These are phyloP conservation scores for Dastarcus helophoroides DNA, from an alignment of 2,888 invertebrate genomes.

Conservation along the genomic window DNA sequence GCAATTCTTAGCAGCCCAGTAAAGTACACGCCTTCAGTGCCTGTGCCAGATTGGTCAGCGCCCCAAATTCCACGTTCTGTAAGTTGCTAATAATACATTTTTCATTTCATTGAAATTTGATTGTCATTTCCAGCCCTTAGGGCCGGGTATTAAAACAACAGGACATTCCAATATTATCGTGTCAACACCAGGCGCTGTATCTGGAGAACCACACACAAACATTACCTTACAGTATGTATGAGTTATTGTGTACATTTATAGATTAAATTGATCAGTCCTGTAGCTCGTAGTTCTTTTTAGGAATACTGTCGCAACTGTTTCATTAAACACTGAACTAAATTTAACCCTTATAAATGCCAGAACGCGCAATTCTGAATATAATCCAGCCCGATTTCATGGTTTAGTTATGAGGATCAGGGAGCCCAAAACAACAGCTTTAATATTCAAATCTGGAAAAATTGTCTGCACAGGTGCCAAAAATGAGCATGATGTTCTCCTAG, in stretches of 20 bases:
- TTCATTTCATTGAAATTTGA: neutral
- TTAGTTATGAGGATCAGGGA: conserved; percentile 73
- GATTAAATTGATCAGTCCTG: conserved; percentile 1
- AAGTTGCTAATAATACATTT: neutral
- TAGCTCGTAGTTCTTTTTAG: conserved; percentile 34
- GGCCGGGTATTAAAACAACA: conserved; percentile 2
- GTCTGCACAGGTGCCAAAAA: conserved; percentile 72
- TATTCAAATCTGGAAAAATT: conserved; percentile 72
- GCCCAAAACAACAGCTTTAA: conserved; percentile 62
- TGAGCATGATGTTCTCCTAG: conserved; percentile 65
- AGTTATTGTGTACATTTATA: neutral
- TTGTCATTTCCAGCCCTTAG: conserved; percentile 1
- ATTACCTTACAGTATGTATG: conserved; percentile 36
- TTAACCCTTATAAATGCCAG: conserved; percentile 64
- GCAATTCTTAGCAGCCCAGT: conserved; percentile 34
- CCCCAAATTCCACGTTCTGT: conserved; percentile 8
- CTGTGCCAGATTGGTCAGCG: conserved; percentile 33
- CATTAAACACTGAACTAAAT: conserved; percentile 59
- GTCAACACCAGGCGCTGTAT: conserved; percentile 27
- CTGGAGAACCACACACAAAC: conserved; percentile 43
- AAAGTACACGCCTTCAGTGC: conserved; percentile 33
- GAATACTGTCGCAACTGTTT: conserved; percentile 73
- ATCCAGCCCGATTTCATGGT: conserved; percentile 70
- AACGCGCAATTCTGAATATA: conserved; percentile 74
- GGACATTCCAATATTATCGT: conserved; percentile 24